These are phyloP conservation scores for Cossypha heuglini DNA, from an alignment of 2,797 vertebrate species.

Conservation along the genomic window DNA sequence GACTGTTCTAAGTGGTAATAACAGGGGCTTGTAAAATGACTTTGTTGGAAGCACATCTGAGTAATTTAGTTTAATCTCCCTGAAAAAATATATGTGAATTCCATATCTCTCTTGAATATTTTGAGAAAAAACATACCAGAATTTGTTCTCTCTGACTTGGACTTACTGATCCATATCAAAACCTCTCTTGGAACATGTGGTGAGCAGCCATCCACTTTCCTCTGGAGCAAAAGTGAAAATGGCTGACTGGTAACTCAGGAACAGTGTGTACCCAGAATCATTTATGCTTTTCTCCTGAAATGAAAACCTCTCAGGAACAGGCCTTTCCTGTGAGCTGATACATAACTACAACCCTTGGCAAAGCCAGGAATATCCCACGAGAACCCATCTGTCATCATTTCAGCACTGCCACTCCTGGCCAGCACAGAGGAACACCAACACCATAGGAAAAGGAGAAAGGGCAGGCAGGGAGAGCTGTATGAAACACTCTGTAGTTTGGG, in stretches of 20 bases:
- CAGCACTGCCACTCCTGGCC: slow-evolving; percentile 5
- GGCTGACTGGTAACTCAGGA: not conserved
- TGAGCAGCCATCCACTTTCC: not conserved
- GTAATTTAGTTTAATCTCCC: not conserved
- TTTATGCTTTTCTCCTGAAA: not conserved
- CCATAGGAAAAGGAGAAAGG: not conserved
- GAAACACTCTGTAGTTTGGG: not conserved
- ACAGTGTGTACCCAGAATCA: not conserved
- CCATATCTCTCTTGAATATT: not conserved
- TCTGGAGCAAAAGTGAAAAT: not conserved
- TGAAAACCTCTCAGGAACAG: not conserved
- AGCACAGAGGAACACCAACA: not conserved
- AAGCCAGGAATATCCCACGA: not conserved
- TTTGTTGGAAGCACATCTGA: not conserved
- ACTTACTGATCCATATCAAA: not conserved
- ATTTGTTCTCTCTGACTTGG: not conserved
- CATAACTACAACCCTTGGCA: not conserved
- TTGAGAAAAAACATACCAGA: not conserved
- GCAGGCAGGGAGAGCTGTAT: not conserved
- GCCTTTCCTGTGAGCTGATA: not conserved
- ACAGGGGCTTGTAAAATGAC: not conserved
- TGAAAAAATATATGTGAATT: not conserved
- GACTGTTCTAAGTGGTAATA: not conserved
- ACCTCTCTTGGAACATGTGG: not conserved
- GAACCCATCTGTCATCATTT: not conserved